Evolutionary conservation across 1,140 invertebrate genomes (phyloP).

Genomic region (Pachypsylla venusta): DNA sequence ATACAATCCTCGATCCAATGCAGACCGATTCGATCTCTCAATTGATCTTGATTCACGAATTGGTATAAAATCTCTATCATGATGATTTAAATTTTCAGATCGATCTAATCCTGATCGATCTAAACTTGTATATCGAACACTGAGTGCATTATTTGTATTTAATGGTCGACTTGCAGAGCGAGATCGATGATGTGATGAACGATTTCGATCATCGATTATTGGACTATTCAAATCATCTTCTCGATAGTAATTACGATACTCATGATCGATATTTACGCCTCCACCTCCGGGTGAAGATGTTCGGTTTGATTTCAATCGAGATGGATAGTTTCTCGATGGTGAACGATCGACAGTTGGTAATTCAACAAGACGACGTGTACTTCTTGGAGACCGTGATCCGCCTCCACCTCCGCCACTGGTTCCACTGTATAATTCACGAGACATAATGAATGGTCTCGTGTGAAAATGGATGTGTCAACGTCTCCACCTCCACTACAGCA

Average conservation of each 20-base stretch:
- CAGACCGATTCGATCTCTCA: slow-evolving; percentile 32
- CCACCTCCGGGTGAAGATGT: slow-evolving; percentile 18
- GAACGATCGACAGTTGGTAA: slow-evolving; percentile 72
- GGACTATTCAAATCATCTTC: slow-evolving; percentile 57
- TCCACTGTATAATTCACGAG: slow-evolving; percentile 51
- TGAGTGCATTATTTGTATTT: slow-evolving; percentile 36
- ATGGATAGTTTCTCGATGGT: slow-evolving; percentile 54
- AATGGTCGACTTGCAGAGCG: slow-evolving; percentile 41
- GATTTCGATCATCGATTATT: slow-evolving; percentile 37
- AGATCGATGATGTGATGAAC: slow-evolving; percentile 43
- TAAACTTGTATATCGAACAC: slow-evolving; percentile 55
- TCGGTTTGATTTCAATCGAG: slow-evolving; percentile 41
- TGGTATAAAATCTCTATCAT: slow-evolving; percentile 66
- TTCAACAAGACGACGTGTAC: slow-evolving; percentile 44
- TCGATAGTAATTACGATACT: slow-evolving; percentile 42
- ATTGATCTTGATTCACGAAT: slow-evolving; percentile 52
- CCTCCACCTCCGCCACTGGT: slow-evolving; percentile 33
- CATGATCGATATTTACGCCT: background rate
- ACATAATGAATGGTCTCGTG: slow-evolving; percentile 36
- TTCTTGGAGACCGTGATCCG: slow-evolving; percentile 43
- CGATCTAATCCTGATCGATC: slow-evolving; percentile 51
- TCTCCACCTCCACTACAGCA: too few species aligned
- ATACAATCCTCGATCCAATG: slow-evolving; percentile 49
- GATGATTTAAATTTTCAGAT: slow-evolving; percentile 36
- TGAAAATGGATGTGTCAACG: too few species aligned